These are phyloP conservation scores for Halyomorpha halys DNA, from an alignment of 1,140 invertebrate genomes.

Conservation along the genomic window DNA sequence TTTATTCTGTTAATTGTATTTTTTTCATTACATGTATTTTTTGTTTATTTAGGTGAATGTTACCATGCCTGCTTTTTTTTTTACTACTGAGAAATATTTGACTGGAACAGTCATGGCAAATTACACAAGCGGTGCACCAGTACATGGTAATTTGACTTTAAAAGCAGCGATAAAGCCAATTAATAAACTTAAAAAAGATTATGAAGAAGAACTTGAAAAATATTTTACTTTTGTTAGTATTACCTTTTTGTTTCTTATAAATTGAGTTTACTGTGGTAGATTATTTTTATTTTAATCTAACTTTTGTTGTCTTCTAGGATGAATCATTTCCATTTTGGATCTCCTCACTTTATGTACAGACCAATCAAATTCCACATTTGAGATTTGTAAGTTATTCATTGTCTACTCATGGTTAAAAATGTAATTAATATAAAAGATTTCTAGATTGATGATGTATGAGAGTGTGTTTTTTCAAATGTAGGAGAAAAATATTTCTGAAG, in stretches of 20 bases:
- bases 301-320: constrained; percentile 39
- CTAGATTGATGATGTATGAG: too few relatives aligned
- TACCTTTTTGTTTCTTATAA: not conserved
- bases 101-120: constrained; percentile 82
- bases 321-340: constrained; percentile 71
- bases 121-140: constrained; percentile 79
- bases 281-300: constrained; percentile 10
- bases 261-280: constrained; percentile 2
- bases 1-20: too few relatives aligned
- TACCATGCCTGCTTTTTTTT: constrained; percentile 87
- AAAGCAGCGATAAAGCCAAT: constrained; percentile 63
- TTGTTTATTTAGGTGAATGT: constrained; percentile 66
- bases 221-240: constrained; percentile 60
- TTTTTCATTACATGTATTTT: not conserved
- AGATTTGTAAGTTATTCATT: constrained; percentile 49
- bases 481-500: too few relatives aligned
- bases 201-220: constrained; percentile 48
- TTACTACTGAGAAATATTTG: constrained; percentile 71
- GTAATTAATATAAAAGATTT: too few relatives aligned
- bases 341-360: constrained; percentile 25
- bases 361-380: constrained; percentile 45
- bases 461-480: too few relatives aligned
- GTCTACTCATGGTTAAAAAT: too few relatives aligned
- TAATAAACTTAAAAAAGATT: constrained; percentile 26
- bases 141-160: constrained; percentile 74